phyloP scores from a whole-genome alignment of 2,113 vertebrate genomes.

The Buteo buteo region DNA sequence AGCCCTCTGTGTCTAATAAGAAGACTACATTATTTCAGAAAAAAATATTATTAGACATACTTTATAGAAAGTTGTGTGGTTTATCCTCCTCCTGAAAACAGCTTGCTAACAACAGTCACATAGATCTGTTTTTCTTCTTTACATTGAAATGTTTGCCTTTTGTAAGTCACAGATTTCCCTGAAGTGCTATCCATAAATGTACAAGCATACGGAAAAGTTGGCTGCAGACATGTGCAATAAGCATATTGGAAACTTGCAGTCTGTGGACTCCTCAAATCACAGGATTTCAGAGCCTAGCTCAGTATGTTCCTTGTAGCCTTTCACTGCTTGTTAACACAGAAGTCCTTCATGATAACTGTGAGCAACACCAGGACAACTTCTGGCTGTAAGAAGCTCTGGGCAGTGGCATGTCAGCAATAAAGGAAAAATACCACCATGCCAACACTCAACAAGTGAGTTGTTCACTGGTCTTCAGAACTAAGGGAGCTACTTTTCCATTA shows the following conservation, averaged over 20 bases:
- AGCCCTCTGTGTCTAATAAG: background rate
- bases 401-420: background rate
- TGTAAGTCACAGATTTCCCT: conserved; percentile 18
- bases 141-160: conserved; percentile 43
- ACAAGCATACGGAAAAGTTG: background rate
- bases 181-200: conserved; percentile 2
- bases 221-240: background rate
- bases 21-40: background rate
- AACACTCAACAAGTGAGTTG: background rate
- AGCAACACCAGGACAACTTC: background rate
- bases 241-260: background rate
- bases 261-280: background rate
- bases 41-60: background rate
- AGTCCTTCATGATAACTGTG: background rate
- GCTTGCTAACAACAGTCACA: conserved; percentile 10
- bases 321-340: background rate
- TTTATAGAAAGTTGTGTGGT: background rate
- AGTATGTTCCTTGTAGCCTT: background rate
- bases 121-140: conserved; percentile 46
- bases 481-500: background rate
- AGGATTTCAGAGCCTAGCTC: background rate
- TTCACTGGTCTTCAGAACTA: background rate
- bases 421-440: background rate
- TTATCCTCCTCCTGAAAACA: conserved; percentile 12
- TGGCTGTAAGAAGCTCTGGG: background rate